A percentile compares a stretch with the other conserved stretches of the same genome.
These are phyloP conservation scores for Halcyon smyrnensis DNA, from an alignment of 2,797 vertebrate genomes.

Conservation along the genomic window DNA sequence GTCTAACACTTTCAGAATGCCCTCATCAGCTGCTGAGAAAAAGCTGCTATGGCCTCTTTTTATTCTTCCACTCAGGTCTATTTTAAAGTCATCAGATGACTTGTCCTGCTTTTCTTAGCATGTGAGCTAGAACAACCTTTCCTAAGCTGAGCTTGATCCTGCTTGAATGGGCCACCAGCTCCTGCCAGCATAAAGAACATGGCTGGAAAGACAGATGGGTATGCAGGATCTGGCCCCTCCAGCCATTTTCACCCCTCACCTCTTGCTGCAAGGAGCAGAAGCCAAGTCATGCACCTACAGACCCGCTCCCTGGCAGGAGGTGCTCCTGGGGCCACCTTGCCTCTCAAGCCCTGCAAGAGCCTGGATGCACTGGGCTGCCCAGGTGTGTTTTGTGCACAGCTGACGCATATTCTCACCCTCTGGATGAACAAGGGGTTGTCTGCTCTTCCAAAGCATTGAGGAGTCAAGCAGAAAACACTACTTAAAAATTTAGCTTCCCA, in stretches of 20 bases:
- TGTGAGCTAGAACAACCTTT: background rate
- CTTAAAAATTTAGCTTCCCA: background rate
- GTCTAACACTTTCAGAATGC: background rate
- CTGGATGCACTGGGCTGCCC: accelerated
- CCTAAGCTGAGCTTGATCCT: background rate
- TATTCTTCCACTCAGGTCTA: background rate
- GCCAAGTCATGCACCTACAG: background rate
- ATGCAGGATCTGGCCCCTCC: background rate
- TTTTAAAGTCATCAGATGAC: background rate
- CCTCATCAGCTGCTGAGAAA: background rate
- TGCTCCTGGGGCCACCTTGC: background rate
- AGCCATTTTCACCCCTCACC: background rate
- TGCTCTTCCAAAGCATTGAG: background rate
- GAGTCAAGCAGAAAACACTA: background rate
- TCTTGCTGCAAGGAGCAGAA: background rate
- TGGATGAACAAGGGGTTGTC: background rate
- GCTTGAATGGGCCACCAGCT: background rate
- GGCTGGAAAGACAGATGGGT: background rate
- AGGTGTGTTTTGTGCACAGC: background rate
- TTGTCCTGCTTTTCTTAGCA: background rate
- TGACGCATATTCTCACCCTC: background rate
- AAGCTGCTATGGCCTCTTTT: background rate
- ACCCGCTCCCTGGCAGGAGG: accelerated
- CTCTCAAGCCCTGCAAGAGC: background rate
- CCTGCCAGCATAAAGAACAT: background rate